Evolutionary conservation across 2,888 invertebrate species (phyloP), one percentile per base, ranked within the genome.

Genomic region (Cordylochernes scorpioides): DNA sequence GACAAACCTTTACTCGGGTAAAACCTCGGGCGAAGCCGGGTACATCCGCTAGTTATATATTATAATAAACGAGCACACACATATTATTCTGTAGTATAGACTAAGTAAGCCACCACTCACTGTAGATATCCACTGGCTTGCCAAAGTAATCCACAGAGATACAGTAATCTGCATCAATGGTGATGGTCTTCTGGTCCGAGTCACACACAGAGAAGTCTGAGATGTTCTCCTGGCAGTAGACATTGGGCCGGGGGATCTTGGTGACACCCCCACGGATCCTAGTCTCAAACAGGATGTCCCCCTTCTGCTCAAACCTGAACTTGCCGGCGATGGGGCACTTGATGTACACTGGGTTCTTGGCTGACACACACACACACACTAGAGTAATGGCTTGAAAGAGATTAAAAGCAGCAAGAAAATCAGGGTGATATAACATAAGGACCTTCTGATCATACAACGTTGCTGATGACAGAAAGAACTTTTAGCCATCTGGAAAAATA

Each of bases 181-280:
- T 67, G 45, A 94, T 69, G 49, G 82, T 80, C 50, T 86, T 88
- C 51, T 84, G 82, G 49, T 91, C 86, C 2, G 71, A 70, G 54
- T 80, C 84, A 48, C 94, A 94, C 0, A 88, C 86, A 1, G 86
- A 82, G 48, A 91, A 71, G 53, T 91, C 88, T 0, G 88, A 84
- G 38, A 86, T 78, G 47, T 82, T 80, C 46, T 78, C 64, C 53
- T 82, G 75, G 49, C 91, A 91, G 49, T 75, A 71, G 33, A 78
- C 68, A 49, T 80, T 78, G 3, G 84, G 82, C 36, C 91, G 67
- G 9, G 91, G 91, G 47, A 78, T 75, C 32, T 80, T 57, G 0
- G 91, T 94, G 1, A 94, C 82, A 49, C 86, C 86, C 34, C 91
- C 91, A 27, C 91, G 62, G 45, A 94, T 88, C 52, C 91, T 67